phyloP scores from a whole-genome alignment of 2,888 invertebrate genomes.

The Myopa testacea region DNA sequence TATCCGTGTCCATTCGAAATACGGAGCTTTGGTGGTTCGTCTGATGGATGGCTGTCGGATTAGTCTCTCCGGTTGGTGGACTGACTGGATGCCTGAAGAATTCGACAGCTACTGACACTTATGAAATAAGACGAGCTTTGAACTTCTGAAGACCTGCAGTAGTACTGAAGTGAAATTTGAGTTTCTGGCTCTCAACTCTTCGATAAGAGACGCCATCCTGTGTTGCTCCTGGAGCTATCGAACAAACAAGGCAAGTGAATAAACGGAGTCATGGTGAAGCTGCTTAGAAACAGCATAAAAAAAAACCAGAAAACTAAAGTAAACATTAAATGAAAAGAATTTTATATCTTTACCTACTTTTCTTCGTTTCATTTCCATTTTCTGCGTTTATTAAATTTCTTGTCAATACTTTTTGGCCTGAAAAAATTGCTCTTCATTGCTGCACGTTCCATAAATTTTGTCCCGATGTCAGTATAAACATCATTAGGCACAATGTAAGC shows the following conservation, averaged over 20 bases:
- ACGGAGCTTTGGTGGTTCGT: not conserved
- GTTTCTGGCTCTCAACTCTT: no score
- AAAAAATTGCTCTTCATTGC: no score
- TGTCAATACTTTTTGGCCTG: no score
- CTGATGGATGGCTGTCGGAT: not conserved
- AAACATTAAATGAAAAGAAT: no score
- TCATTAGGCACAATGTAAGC: constrained; percentile 28
- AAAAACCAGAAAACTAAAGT: no score
- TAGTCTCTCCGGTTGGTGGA: not conserved
- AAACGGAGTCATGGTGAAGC: not conserved
- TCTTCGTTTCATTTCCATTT: no score
- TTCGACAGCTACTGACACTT: no score
- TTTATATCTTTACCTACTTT: no score
- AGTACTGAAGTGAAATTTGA: no score
- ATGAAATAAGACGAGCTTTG: not conserved
- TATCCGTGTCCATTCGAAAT: constrained; percentile 17
- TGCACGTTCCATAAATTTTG: constrained; percentile 17
- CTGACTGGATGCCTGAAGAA: not conserved
- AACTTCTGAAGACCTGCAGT: not conserved
- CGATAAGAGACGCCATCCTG: not conserved
- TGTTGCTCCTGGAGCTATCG: not conserved
- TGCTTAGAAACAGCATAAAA: no score
- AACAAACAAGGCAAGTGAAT: constrained; percentile 1
- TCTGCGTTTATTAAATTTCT: no score
- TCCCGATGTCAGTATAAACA: constrained; percentile 40